Evolutionary conservation across 53 echinoderm and acorn worm genomes (phyloP).

Genomic region (Pentamera pediparva): DNA sequence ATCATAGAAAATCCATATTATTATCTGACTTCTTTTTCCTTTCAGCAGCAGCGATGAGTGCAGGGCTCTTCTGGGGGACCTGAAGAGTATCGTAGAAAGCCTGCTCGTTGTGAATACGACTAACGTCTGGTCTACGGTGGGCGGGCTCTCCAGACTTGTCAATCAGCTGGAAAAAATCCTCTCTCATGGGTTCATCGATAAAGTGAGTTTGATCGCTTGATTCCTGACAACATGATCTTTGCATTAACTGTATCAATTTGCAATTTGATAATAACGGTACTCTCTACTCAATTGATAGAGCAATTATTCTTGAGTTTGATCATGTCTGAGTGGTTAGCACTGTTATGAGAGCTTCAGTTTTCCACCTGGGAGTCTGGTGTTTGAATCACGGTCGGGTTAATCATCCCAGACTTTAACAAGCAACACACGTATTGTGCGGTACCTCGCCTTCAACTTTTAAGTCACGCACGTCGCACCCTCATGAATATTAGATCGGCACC

Average conservation of each 20-base stretch:
- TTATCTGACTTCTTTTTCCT: neutral
- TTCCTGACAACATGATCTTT: neutral
- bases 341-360: too few species aligned
- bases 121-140: conserved; percentile 93
- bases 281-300: too few species aligned
- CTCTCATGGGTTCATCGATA: conserved; percentile 51
- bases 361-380: too few species aligned
- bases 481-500: too few species aligned
- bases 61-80: conserved; percentile 64
- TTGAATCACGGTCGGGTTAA: too few species aligned
- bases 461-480: too few species aligned
- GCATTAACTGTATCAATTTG: neutral
- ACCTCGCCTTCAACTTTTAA: too few species aligned
- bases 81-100: conserved; percentile 85
- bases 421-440: too few species aligned
- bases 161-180: conserved; percentile 72
- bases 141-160: conserved; percentile 75
- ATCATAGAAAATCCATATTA: neutral
- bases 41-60: conserved; percentile 53
- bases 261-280: too few species aligned
- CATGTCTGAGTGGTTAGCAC: too few species aligned
- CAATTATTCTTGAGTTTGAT: too few species aligned
- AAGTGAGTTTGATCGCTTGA: neutral
- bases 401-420: too few species aligned
- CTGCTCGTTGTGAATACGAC: conserved; percentile 73